Conservation (phyloP, 2,797 vertebrate species). For the Poeciliopsis infans region DNA sequence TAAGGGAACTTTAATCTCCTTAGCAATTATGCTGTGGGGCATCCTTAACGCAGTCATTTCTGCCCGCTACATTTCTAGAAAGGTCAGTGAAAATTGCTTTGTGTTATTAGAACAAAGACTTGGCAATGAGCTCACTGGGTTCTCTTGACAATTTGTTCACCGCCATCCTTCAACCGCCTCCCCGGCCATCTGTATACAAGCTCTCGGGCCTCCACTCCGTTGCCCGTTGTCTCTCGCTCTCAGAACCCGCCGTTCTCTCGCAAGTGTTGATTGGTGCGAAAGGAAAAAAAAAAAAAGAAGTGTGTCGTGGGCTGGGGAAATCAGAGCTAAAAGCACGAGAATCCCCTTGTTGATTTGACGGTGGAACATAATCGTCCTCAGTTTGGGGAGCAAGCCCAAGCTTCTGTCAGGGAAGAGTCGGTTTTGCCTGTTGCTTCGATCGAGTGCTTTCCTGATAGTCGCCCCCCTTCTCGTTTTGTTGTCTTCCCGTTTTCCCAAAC, state of each 20-base stretch:
- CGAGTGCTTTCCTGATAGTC: slow-evolving; percentile 29
- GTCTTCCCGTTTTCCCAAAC: slow-evolving; percentile 6
- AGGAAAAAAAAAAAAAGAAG: slow-evolving; percentile 59
- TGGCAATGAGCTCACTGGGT: slow-evolving; percentile 68
- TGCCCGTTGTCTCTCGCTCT: slow-evolving; percentile 43
- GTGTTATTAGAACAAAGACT: slow-evolving; percentile 87
- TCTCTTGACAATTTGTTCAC: slow-evolving; percentile 63
- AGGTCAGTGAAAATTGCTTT: slow-evolving; percentile 90
- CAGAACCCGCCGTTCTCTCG: slow-evolving; percentile 29
- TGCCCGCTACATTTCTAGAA: slow-evolving; percentile 84
- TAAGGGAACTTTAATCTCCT: slow-evolving; percentile 95
- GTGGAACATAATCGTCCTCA: slow-evolving; percentile 25
- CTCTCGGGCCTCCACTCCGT: slow-evolving; percentile 49
- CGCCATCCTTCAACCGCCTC: slow-evolving; percentile 64
- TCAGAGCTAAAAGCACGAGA: slow-evolving; percentile 36
- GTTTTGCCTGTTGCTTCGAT: slow-evolving; percentile 22
- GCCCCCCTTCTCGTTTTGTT: slow-evolving; percentile 13
- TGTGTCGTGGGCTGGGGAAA: slow-evolving; percentile 38
- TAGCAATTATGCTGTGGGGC: slow-evolving; percentile 95
- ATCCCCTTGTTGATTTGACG: slow-evolving; percentile 46
- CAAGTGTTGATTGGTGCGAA: slow-evolving; percentile 74
- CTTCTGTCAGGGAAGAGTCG: slow-evolving; percentile 24
- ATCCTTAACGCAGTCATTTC: slow-evolving; percentile 90
- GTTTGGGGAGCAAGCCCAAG: slow-evolving; percentile 22
- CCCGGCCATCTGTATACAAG: slow-evolving; percentile 70